Evolutionary conservation across 1,140 invertebrate genomes (phyloP), one percentile per base, ranked within the genome.

Genomic region (Euura lappo): DNA sequence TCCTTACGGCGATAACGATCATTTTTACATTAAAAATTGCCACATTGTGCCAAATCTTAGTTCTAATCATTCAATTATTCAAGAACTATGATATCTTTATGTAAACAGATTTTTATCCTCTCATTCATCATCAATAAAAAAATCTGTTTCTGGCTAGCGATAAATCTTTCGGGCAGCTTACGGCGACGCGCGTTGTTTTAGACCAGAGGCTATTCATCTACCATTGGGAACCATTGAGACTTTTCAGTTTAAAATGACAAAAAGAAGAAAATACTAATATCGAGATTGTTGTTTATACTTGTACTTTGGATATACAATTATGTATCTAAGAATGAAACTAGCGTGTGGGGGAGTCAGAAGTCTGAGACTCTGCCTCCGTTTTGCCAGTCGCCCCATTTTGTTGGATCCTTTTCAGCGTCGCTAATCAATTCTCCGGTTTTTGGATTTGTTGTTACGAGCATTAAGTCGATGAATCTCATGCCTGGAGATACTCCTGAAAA

Each of bases 311-410:
- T 72, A 81, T 76, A 77, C 66, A 77, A 79, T 83, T 77, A 75
- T 60, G 1, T 76, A 77, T 79, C 28, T 73, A 74, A 7, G 6
- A 68, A 71, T 70, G 11, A 60, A 78, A 71, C 28, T 45, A 45
- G 46, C 46, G n/a, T 45, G 11, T 44, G 8, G 1, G 13, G 13
- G 8, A 28, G 70, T 84, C 45, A 85, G 72, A 85, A 85, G 70
- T 85, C 83, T 46, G 72, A 84, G 47, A 85, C 82, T 68, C 83
- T 75, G 3, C 83, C 81, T 71, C 79, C 75, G 47, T 79, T 68
- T 66, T 85, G 83, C 84, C 83, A 84, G 64, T 85, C 83, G 65
- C 84, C 83, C 81, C 81, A 85, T 74, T 85, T 84, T 6, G 81
- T 85, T 72, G 83, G 83, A 60, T 85, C 76, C 65, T 83, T 80